These are phyloP conservation scores for Pongo pygmaeus DNA, from an alignment of 2,113 vertebrate genomes.

Conservation along the genomic window DNA sequence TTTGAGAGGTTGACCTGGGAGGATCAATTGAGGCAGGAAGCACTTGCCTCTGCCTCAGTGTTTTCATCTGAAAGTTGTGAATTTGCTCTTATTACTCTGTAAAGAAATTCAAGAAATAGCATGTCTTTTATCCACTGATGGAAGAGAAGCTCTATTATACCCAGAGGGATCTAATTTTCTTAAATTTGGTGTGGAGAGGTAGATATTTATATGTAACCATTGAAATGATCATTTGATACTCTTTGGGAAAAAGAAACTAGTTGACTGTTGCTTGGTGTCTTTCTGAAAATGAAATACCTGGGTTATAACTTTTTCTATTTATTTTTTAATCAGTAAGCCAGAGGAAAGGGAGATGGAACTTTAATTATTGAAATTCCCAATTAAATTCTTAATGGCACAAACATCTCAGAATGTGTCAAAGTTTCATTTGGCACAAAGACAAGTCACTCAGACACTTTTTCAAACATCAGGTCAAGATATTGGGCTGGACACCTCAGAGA, in stretches of 20 bases:
- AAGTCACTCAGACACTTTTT: constrained; percentile 42
- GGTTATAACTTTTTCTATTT: neutral
- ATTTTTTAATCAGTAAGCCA: constrained; percentile 23
- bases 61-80: neutral
- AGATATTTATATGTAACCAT: neutral
- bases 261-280: neutral
- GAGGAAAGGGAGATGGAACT: constrained; percentile 43
- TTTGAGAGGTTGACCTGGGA: too few species aligned
- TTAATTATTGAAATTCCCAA: constrained; percentile 58
- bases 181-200: neutral
- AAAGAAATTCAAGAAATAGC: neutral
- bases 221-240: neutral
- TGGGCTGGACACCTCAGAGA: constrained; percentile 64
- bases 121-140: neutral
- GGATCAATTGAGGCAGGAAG: too few species aligned
- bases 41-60: neutral
- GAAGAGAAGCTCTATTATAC: neutral
- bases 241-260: neutral
- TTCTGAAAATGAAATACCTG: neutral
- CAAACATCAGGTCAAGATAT: constrained; percentile 56
- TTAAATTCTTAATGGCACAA: constrained; percentile 62
- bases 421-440: constrained; percentile 64
- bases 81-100: neutral
- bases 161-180: neutral
- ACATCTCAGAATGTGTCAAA: constrained; percentile 57